These are phyloP conservation scores for Phodopus roborovskii DNA, from an alignment of 2,113 vertebrate genomes.

Conservation along the genomic window DNA sequence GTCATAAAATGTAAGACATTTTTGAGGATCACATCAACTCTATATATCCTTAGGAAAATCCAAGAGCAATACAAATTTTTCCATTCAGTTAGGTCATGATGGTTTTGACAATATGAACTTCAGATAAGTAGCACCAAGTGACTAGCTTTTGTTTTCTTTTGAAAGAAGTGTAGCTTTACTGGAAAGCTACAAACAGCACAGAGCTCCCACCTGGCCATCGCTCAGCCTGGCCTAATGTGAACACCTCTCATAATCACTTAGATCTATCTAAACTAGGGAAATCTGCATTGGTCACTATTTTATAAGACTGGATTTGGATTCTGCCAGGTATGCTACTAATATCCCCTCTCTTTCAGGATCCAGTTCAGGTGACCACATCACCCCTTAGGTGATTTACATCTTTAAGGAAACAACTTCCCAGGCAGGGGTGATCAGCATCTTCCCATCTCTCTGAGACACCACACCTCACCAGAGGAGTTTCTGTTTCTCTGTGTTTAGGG, in stretches of 20 bases:
- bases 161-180: not conserved
- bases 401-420: not conserved
- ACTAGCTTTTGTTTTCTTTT: not conserved
- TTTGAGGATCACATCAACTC: not conserved
- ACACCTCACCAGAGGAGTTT: not conserved
- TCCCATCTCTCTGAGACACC: not conserved
- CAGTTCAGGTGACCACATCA: not conserved
- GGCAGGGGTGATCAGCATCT: not conserved
- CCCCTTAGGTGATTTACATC: not conserved
- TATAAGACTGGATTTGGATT: not conserved
- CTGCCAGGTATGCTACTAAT: not conserved
- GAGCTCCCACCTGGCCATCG: not conserved
- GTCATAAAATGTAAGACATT: not conserved
- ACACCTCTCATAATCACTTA: not conserved
- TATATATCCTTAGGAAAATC: not conserved
- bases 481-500: not conserved
- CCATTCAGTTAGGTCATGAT: slow-evolving; percentile 20
- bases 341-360: not conserved
- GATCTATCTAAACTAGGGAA: slow-evolving; percentile 18
- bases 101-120: not conserved
- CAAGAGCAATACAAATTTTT: not conserved
- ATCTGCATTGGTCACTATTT: not conserved
- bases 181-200: not conserved
- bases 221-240: not conserved
- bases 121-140: not conserved